Conservation (phyloP, 2,797 vertebrate species). For the Saxicola maurus region DNA sequence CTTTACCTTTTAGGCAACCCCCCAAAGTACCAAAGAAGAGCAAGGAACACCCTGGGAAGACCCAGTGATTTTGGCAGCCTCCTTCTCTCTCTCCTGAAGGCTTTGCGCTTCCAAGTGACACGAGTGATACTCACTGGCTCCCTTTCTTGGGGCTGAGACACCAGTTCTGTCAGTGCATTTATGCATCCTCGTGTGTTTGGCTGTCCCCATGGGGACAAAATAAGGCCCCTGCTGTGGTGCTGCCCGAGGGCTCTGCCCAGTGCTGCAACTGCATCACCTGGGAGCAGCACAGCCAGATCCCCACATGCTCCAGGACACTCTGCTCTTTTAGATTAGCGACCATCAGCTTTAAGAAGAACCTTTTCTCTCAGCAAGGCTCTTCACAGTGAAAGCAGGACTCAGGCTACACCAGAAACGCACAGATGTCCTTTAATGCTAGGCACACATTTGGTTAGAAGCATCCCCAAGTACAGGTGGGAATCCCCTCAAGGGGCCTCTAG, state of each 20-base stretch:
- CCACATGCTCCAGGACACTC: fast-evolving
- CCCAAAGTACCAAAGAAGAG: background rate
- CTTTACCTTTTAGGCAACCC: conserved; percentile 26
- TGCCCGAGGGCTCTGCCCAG: background rate
- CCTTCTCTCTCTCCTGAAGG: background rate
- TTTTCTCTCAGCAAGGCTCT: background rate
- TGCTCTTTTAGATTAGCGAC: background rate
- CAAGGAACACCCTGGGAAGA: background rate
- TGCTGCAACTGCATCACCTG: background rate
- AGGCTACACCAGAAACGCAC: background rate
- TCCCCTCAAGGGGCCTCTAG: background rate
- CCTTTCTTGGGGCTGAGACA: background rate
- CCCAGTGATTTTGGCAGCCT: background rate
- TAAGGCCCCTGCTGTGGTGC: background rate
- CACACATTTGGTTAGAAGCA: background rate
- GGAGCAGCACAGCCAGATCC: background rate
- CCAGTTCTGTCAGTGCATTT: background rate
- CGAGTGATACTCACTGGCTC: background rate
- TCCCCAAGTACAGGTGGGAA: background rate
- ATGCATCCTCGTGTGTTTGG: fast-evolving
- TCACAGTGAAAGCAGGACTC: background rate
- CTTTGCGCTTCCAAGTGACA: background rate
- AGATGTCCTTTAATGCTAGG: background rate
- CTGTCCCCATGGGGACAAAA: background rate
- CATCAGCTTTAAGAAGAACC: background rate